Evolutionary conservation across 2,888 invertebrate genomes (phyloP).

Genomic region (Drosophila algonquin): DNA sequence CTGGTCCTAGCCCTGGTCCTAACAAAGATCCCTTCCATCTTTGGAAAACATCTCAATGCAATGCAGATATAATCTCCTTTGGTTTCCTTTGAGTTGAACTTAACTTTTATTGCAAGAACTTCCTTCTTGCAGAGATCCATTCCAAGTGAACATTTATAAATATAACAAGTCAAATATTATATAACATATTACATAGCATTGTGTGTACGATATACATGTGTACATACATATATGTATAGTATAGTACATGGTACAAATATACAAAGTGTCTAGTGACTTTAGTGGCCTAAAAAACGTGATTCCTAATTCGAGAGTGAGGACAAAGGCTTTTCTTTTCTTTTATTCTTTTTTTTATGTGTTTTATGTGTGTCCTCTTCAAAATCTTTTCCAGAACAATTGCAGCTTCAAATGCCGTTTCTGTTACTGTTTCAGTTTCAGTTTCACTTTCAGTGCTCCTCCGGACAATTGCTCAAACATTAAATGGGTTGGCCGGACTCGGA

Average conservation of each 20-base stretch:
- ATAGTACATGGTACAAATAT: slow-evolving; percentile 26
- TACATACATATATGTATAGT: slow-evolving; percentile 3
- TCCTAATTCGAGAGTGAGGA: slow-evolving; percentile 17
- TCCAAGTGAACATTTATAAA: slow-evolving; percentile 37
- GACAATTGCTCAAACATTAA: slow-evolving; percentile 46
- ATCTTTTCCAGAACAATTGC: slow-evolving; percentile 33
- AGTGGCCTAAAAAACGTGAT: slow-evolving; percentile 12
- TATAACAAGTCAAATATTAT: slow-evolving; percentile 3
- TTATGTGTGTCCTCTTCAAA: slow-evolving; percentile 10
- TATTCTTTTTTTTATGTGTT: background rate
- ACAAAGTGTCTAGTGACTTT: slow-evolving; percentile 17
- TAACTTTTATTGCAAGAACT: slow-evolving; percentile 32
- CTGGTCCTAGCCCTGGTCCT: too few species aligned
- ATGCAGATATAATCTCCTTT: background rate
- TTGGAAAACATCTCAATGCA: background rate
- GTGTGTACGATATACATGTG: slow-evolving; percentile 2
- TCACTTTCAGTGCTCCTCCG: slow-evolving; percentile 22
- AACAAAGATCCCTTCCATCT: background rate
- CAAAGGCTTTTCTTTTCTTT: background rate
- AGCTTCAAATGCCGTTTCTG: slow-evolving; percentile 32
- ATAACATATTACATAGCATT: background rate
- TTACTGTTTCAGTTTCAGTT: slow-evolving; percentile 33
- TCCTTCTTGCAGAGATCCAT: slow-evolving; percentile 41
- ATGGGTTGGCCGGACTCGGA: slow-evolving; percentile 40
- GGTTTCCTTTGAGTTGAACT: slow-evolving; percentile 25